phyloP scores from a whole-genome alignment of 2,888 invertebrate genomes.

The Catocala nupta region DNA sequence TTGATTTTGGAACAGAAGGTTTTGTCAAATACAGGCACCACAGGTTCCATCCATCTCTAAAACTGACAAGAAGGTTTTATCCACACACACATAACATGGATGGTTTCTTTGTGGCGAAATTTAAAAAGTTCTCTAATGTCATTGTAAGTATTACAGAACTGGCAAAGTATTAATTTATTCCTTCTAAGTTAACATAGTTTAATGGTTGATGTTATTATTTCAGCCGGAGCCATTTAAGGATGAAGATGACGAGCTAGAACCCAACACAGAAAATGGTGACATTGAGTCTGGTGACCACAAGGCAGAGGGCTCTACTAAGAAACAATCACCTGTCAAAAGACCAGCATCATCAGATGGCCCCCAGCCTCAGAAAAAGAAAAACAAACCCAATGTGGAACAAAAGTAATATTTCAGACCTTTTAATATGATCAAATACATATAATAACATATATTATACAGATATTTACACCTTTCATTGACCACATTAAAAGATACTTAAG shows the following conservation, averaged over 20 bases:
- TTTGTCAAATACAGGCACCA: conserved; percentile 95
- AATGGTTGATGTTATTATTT: conserved; percentile 38
- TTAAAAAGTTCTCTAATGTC: conserved; percentile 97
- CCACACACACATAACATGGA: conserved; percentile 99
- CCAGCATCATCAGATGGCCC: conserved; percentile 53
- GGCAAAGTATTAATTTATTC: not conserved
- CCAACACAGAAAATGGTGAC: conserved; percentile 65
- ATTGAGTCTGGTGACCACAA: conserved; percentile 55
- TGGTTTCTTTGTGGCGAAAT: conserved; percentile 99
- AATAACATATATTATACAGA: too few relatives aligned
- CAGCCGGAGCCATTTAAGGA: conserved; percentile 82
- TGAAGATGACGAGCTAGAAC: conserved; percentile 70
- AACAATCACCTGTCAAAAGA: conserved; percentile 61
- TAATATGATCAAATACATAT: not conserved
- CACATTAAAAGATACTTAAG: too few relatives aligned
- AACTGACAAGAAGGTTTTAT: conserved; percentile 96
- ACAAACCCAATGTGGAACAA: conserved; percentile 53
- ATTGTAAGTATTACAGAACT: conserved; percentile 72
- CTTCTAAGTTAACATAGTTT: not conserved
- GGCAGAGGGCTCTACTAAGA: conserved; percentile 38
- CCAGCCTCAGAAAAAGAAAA: conserved; percentile 70
- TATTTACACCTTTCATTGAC: too few relatives aligned
- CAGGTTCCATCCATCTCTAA: conserved; percentile 96
- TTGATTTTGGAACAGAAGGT: conserved; percentile 98
- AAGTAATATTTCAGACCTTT: conserved; percentile 40